Conservation (phyloP, 2,888 invertebrate genomes). For the Cheilosia impressa region DNA sequence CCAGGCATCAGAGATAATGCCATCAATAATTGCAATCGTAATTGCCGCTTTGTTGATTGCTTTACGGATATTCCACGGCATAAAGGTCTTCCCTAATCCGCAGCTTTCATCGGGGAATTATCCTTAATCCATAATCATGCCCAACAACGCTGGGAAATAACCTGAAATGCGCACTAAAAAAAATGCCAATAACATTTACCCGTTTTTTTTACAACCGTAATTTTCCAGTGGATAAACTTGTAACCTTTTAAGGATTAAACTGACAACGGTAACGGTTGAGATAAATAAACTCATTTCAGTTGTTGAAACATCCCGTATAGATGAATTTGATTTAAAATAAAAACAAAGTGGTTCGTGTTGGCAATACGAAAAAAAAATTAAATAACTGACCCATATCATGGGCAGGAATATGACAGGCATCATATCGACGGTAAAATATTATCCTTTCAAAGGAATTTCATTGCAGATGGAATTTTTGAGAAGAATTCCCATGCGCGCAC, state of each 20-base stretch:
- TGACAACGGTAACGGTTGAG: constrained; percentile 5
- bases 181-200: background rate
- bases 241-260: constrained; percentile 24
- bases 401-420: constrained; percentile 3
- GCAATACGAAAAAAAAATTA: background rate
- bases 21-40: no score
- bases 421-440: constrained; percentile 6
- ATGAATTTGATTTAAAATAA: constrained; percentile 19
- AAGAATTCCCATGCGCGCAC: background rate
- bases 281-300: constrained; percentile 17
- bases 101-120: constrained; percentile 3
- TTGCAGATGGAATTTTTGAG: constrained; percentile 23
- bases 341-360: constrained; percentile 1
- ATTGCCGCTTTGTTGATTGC: background rate
- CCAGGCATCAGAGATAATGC: no score
- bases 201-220: constrained; percentile 2
- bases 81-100: background rate
- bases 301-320: background rate
- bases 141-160: no score
- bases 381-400: constrained; percentile 28
- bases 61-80: no score
- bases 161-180: no score
- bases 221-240: constrained; percentile 17
- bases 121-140: background rate
- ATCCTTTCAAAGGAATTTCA: constrained; percentile 20